A percentile compares a stretch with the other conserved stretches of the same genome.
Conservation (phyloP, 2,888 invertebrate species). For the Gibbula magus region DNA sequence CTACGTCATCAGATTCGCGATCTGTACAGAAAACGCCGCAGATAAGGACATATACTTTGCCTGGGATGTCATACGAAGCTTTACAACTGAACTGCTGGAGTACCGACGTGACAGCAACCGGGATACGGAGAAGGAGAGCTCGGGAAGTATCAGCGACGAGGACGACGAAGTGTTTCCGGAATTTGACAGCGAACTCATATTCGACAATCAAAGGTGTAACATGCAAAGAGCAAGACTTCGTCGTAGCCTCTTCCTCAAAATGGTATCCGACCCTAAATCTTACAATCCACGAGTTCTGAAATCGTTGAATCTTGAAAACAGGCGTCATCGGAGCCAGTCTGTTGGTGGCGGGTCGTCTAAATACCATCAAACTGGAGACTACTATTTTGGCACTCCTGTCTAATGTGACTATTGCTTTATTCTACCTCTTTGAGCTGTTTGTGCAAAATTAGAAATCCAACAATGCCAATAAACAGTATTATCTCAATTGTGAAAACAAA, state of each 20-base stretch:
- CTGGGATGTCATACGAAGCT: slow-evolving; percentile 73
- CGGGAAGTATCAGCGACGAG: slow-evolving; percentile 37
- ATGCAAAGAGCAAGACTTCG: slow-evolving; percentile 59
- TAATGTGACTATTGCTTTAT: not conserved
- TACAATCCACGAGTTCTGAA: slow-evolving; percentile 73
- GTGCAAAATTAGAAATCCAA: no score
- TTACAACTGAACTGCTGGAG: slow-evolving; percentile 46
- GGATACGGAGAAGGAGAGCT: slow-evolving; percentile 24
- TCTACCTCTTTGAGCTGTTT: no score
- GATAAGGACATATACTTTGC: slow-evolving; percentile 83
- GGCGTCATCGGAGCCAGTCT: slow-evolving; percentile 42
- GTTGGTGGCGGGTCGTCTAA: slow-evolving; percentile 29
- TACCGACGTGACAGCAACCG: slow-evolving; percentile 38
- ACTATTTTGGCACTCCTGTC: slow-evolving; percentile 17
- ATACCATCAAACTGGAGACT: slow-evolving; percentile 4
- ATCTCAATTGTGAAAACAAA: no score
- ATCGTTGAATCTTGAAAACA: slow-evolving; percentile 63
- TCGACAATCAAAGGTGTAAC: slow-evolving; percentile 62
- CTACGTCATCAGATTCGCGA: slow-evolving; percentile 95
- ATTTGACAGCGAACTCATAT: slow-evolving; percentile 60
- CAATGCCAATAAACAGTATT: no score
- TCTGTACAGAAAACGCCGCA: slow-evolving; percentile 91
- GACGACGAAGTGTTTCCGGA: slow-evolving; percentile 64
- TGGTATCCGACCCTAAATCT: slow-evolving; percentile 75
- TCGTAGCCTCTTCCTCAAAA: slow-evolving; percentile 71